phyloP scores from a whole-genome alignment of 2,888 invertebrate genomes.

The Pomacea canaliculata region DNA sequence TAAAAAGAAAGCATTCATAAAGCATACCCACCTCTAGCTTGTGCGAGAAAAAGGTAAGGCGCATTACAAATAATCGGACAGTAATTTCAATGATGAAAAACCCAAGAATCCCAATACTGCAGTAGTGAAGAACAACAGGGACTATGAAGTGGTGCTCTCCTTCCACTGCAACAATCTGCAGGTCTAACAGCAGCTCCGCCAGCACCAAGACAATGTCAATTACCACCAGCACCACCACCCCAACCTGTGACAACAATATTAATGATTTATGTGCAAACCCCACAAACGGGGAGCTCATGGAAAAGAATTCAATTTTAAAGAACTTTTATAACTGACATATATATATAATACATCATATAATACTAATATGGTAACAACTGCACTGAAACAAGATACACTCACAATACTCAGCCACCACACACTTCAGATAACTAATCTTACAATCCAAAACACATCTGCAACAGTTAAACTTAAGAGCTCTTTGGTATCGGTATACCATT shows the following conservation, averaged over 20 bases:
- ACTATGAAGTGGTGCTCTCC: slow-evolving; percentile 46
- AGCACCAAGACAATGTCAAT: slow-evolving; percentile 69
- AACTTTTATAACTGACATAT: neutral
- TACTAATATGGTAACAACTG: no score
- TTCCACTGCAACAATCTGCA: slow-evolving; percentile 59
- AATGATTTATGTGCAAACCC: neutral
- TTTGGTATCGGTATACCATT: no score
- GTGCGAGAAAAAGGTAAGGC: slow-evolving; percentile 67
- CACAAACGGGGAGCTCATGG: neutral
- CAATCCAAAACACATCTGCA: no score
- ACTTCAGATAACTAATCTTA: no score
- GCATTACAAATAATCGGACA: slow-evolving; percentile 66
- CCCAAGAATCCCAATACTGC: slow-evolving; percentile 65
- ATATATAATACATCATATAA: no score
- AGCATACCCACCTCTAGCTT: slow-evolving; percentile 47
- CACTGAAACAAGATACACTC: no score
- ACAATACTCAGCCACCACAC: no score
- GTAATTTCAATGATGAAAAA: slow-evolving; percentile 68
- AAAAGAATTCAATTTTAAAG: slow-evolving; percentile 4
- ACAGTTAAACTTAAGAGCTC: no score
- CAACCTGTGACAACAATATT: slow-evolving; percentile 51
- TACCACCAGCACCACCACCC: slow-evolving; percentile 67
- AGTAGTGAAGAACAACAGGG: slow-evolving; percentile 64
- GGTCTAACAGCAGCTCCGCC: slow-evolving; percentile 69
- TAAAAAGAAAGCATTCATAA: no score